Base-by-base conservation (phyloP, 2,797 vertebrate species). In the Rousettus madagascariensis region DNA sequence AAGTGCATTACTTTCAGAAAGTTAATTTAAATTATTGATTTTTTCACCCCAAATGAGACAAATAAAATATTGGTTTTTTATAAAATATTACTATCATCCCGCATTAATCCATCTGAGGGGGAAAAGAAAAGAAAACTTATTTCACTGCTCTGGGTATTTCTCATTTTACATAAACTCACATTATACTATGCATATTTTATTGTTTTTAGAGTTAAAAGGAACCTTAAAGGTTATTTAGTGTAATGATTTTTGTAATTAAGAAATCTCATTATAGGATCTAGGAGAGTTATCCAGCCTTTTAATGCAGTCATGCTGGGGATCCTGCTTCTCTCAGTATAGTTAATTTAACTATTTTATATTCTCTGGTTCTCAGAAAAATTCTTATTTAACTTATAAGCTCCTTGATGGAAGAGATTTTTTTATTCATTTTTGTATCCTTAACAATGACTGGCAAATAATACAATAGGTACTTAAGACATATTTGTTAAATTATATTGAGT, bases 1-100 rank as follows among this genome's bases (percentile, higher is more conserved):
- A 95, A 90, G 63, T 93, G 87, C 4, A 77, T 90, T 94, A 88
- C 77, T 78, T 68, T 94, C 33, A 85, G n/a, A 86, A 93, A 94
- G 74, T 89, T 84, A 90, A 13, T 43, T 91, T 85, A 63, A 86
- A 66, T 57, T 79, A 69, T 49, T 85, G 68, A 78, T 82, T 96
- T 94, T 94, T 96, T 96, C 38, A 94, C n/a, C 68, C 33, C 19
- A 91, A 11, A 68, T 59, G 38, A 82, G 75, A 94, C 77, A 95
- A 59, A 74, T 85, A 65, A 82, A 84, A 72, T 89, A 66, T 16
- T 88, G 5, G 6, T 91, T 79, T 69, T 69, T 78, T 72, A 72
- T 75, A 88, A 90, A 94, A 49, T 43, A 12, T 80, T 57, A 36
- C 46, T 90, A 6, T 95, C 33, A 69, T 17, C 20, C 87, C 46